A percentile compares a stretch with the other conserved stretches of the same genome.
Evolutionary conservation across 2,113 vertebrate species (phyloP).

Genomic region (Mesembrinibis cayennensis): DNA sequence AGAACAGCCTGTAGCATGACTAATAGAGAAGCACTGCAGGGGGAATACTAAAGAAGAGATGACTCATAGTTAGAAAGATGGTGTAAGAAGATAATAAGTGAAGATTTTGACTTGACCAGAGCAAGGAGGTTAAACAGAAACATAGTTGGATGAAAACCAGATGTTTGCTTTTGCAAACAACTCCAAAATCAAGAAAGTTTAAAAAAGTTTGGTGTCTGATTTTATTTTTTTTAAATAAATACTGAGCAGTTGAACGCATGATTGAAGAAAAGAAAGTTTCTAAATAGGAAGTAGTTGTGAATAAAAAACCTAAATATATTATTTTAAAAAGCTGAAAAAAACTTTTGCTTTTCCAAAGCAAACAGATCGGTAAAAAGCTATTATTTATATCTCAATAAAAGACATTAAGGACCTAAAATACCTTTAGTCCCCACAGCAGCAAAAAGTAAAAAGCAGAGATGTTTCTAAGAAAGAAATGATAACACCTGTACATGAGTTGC

Average conservation of each 20-base stretch:
- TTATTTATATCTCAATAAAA: neutral
- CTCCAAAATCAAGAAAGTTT: neutral
- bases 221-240: neutral
- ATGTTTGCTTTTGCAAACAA: neutral
- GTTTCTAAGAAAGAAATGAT: neutral
- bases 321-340: neutral
- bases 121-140: neutral
- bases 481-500: neutral
- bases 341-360: neutral
- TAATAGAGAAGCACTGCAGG: neutral
- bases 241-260: neutral
- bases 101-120: neutral
- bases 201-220: neutral
- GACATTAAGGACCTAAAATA: neutral
- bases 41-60: constrained; percentile 9
- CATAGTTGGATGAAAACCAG: neutral
- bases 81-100: neutral
- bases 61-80: neutral
- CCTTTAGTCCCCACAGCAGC: neutral
- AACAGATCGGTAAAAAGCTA: neutral
- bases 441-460: neutral
- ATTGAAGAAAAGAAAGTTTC: neutral
- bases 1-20: neutral
- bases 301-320: neutral
- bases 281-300: neutral